Conservation (phyloP, 1,140 invertebrate genomes). For the Stenopsyche tienmushanensis region DNA sequence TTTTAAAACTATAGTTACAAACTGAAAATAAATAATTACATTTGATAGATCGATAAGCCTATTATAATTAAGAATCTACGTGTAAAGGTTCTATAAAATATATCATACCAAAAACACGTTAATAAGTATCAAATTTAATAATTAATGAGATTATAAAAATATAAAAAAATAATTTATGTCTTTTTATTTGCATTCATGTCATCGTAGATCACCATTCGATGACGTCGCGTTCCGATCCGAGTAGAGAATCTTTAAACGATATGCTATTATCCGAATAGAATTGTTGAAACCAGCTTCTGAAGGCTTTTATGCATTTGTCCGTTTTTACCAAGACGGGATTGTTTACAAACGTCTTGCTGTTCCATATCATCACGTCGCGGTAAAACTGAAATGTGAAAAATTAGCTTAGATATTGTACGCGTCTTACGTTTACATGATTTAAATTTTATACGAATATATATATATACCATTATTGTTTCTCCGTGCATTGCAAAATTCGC, state of each 20-base stretch:
- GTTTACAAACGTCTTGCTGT: constrained; percentile 75
- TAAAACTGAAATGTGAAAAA: constrained; percentile 64
- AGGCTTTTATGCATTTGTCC: constrained; percentile 70
- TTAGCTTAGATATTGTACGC: background rate
- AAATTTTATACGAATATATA: background rate
- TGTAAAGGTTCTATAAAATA: too few species aligned
- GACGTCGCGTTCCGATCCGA: constrained; percentile 26
- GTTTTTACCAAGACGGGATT: constrained; percentile 74
- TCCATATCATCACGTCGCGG: constrained; percentile 86
- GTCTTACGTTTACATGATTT: background rate
- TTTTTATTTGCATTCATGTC: background rate
- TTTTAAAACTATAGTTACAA: too few species aligned
- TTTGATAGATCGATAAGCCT: too few species aligned
- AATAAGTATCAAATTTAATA: too few species aligned
- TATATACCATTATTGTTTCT: constrained; percentile 74
- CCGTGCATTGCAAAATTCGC: constrained; percentile 67
- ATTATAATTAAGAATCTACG: too few species aligned
- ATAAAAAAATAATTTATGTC: too few species aligned
- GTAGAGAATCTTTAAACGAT: constrained; percentile 52
- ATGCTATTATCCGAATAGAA: constrained; percentile 83
- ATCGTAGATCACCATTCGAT: constrained; percentile 18
- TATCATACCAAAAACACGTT: too few species aligned
- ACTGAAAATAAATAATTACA: too few species aligned
- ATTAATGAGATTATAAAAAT: too few species aligned
- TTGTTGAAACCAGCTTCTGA: constrained; percentile 82